Conservation (phyloP, 2,888 invertebrate species). For the Leptopilina drosophilae region DNA sequence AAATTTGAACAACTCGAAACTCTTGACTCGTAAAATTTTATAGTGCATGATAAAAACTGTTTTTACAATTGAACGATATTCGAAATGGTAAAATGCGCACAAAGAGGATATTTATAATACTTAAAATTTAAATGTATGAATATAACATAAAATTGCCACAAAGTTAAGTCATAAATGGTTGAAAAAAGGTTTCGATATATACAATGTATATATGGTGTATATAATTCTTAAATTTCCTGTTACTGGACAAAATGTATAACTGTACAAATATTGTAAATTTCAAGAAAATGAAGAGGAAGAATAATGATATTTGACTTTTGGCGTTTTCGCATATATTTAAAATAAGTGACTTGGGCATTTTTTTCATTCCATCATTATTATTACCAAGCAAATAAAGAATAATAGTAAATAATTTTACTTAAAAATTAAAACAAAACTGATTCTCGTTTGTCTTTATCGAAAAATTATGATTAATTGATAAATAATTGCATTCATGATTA, state of each 20-base stretch:
- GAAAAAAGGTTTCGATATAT: neutral
- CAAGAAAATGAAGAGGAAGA: conserved; percentile 9
- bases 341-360: neutral
- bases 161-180: neutral
- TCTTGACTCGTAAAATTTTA: neutral
- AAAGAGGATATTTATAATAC: conserved; percentile 5
- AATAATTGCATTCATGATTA: too few relatives aligned
- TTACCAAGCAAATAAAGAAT: too few relatives aligned
- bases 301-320: conserved; percentile 16
- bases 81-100: neutral
- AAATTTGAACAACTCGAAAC: neutral
- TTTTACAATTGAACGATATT: conserved; percentile 21
- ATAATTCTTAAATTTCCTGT: neutral
- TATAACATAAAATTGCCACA: neutral
- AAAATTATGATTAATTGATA: too few relatives aligned
- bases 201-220: neutral
- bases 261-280: conserved; percentile 17
- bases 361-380: neutral
- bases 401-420: too few relatives aligned
- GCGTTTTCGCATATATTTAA: conserved; percentile 1
- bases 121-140: conserved; percentile 7
- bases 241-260: neutral
- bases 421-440: too few relatives aligned
- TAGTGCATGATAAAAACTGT: neutral
- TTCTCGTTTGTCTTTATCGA: too few relatives aligned